A percentile compares a stretch with the other conserved stretches of the same genome.
Evolutionary conservation across 2,888 invertebrate species (phyloP).

Genomic region (Lasioglossum marginatum): DNA sequence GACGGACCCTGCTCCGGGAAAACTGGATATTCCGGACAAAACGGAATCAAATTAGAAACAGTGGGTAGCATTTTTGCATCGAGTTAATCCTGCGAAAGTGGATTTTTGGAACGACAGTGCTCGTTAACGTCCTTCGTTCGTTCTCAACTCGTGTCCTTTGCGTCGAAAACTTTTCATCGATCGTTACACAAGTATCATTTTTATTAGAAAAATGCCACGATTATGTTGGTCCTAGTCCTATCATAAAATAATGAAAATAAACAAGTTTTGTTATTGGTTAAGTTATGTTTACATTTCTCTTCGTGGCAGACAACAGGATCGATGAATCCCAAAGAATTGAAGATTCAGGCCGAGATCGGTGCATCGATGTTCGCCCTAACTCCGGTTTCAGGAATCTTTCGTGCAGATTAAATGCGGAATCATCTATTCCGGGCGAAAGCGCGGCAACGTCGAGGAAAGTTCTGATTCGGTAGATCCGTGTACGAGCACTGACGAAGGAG

Average conservation of each 20-base stretch:
- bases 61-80: background rate
- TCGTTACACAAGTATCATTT: too few relatives aligned
- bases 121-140: background rate
- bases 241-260: too few relatives aligned
- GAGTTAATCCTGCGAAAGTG: background rate
- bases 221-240: too few relatives aligned
- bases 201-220: too few relatives aligned
- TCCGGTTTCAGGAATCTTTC: background rate
- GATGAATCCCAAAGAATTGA: too few relatives aligned
- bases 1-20: slow-evolving; percentile 24
- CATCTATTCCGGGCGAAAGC: slow-evolving; percentile 47
- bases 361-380: too few relatives aligned
- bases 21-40: background rate
- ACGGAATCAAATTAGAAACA: background rate
- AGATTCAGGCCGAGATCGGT: background rate
- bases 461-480: slow-evolving; percentile 53
- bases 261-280: too few relatives aligned
- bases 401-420: slow-evolving; percentile 13
- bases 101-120: background rate
- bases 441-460: slow-evolving; percentile 51
- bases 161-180: too few relatives aligned
- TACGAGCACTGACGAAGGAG: slow-evolving; percentile 58
- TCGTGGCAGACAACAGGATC: too few relatives aligned
- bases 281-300: too few relatives aligned
- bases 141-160: too few relatives aligned